Percentiles rank a stretch among this genome's conserved stretches.
These are phyloP conservation scores for Galerucella nymphaeae DNA, from an alignment of 2,888 invertebrate species.

Conservation along the genomic window DNA sequence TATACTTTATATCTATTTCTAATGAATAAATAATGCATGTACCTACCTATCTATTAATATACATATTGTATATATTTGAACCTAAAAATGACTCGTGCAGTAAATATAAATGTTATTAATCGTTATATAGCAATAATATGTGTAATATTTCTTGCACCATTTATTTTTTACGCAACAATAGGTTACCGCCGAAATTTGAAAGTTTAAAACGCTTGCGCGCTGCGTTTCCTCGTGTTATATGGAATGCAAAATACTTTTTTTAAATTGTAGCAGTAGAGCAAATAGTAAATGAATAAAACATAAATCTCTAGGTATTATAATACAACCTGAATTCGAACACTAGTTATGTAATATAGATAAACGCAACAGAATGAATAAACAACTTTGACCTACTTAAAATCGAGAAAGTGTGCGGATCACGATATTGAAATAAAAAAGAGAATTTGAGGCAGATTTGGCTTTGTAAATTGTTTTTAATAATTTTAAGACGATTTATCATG, in stretches of 20 bases:
- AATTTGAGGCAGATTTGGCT: conserved; percentile 14
- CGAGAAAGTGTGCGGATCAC: conserved; percentile 56
- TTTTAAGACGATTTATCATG: conserved; percentile 22
- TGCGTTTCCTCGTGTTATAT: conserved; percentile 13
- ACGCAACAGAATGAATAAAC: conserved; percentile 56
- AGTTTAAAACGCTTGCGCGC: conserved; percentile 42
- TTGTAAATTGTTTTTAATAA: conserved; percentile 29
- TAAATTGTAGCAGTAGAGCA: conserved; percentile 41
- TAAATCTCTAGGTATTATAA: conserved; percentile 43
- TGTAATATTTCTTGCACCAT: conserved; percentile 4
- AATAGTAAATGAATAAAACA: conserved; percentile 47
- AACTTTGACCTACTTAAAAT: conserved; percentile 59
- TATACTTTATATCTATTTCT: not conserved
- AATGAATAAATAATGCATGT: not conserved
- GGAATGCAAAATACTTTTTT: conserved; percentile 28
- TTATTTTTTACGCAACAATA: conserved; percentile 3
- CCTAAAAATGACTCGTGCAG: not conserved
- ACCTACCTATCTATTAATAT: too few relatives aligned
- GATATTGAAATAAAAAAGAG: conserved; percentile 25
- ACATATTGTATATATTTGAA: not conserved
- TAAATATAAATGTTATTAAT: not conserved
- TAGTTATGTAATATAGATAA: conserved; percentile 55
- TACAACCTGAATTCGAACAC: conserved; percentile 49
- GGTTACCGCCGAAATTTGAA: conserved; percentile 48
- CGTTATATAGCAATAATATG: not conserved